phyloP scores from a whole-genome alignment of 2,888 invertebrate species.

The Cactoblastis cactorum region DNA sequence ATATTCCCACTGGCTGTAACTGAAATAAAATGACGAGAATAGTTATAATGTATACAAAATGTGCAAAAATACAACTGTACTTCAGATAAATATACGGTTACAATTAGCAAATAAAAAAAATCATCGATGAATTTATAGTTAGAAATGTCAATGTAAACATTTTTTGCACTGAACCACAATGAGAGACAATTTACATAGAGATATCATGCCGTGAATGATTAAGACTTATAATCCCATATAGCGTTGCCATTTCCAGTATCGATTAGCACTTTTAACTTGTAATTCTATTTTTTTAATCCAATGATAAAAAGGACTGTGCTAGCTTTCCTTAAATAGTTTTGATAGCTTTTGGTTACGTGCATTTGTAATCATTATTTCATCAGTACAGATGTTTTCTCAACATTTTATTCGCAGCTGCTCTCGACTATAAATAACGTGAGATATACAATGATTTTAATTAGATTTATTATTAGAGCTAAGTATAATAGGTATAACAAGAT shows the following conservation, averaged over 20 bases:
- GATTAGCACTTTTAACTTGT: no score
- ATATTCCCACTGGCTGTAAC: constrained; percentile 5
- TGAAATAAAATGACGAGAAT: constrained; percentile 2
- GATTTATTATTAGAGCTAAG: constrained; percentile 19
- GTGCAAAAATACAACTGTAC: constrained; percentile 4
- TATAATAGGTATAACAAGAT: constrained; percentile 6
- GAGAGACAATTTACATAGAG: background rate
- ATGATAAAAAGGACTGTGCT: background rate
- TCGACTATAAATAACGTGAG: constrained; percentile 9
- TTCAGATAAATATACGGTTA: background rate
- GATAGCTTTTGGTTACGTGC: background rate
- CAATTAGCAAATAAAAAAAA: constrained; percentile 7
- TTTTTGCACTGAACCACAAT: background rate
- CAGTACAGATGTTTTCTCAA: constrained; percentile 8
- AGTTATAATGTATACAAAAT: background rate
- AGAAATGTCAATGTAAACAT: constrained; percentile 19
- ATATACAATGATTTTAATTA: constrained; percentile 1
- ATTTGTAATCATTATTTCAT: constrained; percentile 3
- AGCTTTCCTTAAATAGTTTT: background rate
- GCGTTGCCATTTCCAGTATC: no score
- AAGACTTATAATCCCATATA: background rate
- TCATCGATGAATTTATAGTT: constrained; percentile 5
- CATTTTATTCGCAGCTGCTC: constrained; percentile 13
- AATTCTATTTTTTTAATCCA: no score
- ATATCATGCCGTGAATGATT: background rate